These are phyloP conservation scores for Enteromius trimaculatus DNA, from an alignment of 2,797 vertebrate genomes.

Conservation along the genomic window DNA sequence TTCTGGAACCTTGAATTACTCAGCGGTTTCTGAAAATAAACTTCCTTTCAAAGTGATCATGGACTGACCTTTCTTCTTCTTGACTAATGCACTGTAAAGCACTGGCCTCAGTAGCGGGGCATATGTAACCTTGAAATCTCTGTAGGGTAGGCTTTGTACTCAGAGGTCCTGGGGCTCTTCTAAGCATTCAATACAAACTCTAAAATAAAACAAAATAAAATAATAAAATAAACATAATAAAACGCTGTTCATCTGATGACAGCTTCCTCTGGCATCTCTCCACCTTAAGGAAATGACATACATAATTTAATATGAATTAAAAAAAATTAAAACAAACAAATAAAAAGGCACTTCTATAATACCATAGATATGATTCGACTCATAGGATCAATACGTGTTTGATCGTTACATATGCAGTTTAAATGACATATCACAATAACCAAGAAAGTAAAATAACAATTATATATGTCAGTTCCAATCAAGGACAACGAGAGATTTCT, in stretches of 20 bases:
- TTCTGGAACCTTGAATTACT: conserved; percentile 19
- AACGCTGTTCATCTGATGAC: conserved; percentile 70
- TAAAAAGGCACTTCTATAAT: conserved; percentile 78
- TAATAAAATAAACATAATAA: neutral
- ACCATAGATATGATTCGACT: conserved; percentile 71
- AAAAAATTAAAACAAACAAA: conserved; percentile 63
- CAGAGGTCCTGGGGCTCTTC: conserved; percentile 76
- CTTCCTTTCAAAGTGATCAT: neutral
- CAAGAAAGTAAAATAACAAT: conserved; percentile 69
- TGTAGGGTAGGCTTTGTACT: conserved; percentile 63
- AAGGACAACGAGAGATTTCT: conserved; percentile 72
- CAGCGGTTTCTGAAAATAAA: conserved; percentile 9
- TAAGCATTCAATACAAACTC: conserved; percentile 74
- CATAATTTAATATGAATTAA: conserved; percentile 72
- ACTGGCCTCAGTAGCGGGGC: neutral
- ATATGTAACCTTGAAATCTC: conserved; percentile 18
- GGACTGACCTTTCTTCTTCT: neutral
- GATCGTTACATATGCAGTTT: conserved; percentile 71
- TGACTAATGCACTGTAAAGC: neutral
- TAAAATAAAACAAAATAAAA: conserved; percentile 51
- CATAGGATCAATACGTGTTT: conserved; percentile 76
- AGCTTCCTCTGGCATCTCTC: conserved; percentile 72
- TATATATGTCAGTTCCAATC: conserved; percentile 82
- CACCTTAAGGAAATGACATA: conserved; percentile 81
- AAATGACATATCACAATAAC: conserved; percentile 70